Conservation (phyloP, 2,888 invertebrate genomes). For the Amblyteles armatorius region DNA sequence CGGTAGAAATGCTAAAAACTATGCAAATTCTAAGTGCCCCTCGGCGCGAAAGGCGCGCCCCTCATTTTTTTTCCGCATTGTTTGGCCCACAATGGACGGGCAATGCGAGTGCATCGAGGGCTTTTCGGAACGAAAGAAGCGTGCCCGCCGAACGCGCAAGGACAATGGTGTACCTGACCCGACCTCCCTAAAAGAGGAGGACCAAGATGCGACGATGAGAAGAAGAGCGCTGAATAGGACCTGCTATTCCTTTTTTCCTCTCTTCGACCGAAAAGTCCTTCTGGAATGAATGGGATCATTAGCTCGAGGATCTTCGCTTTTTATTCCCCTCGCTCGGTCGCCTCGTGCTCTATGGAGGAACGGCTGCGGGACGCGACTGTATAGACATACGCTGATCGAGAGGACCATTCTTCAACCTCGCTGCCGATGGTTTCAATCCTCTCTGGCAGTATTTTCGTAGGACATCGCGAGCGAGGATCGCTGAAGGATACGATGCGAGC, state of each 20-base stretch:
- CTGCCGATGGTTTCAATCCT: slow-evolving; percentile 30
- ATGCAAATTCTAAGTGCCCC: slow-evolving; percentile 75
- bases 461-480: slow-evolving; percentile 45
- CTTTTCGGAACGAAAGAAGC: not conserved
- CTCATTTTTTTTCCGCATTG: slow-evolving; percentile 76
- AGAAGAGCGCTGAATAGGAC: slow-evolving; percentile 73
- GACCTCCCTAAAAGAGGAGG: slow-evolving; percentile 51
- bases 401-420: slow-evolving; percentile 47
- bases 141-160: slow-evolving; percentile 32
- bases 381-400: slow-evolving; percentile 50
- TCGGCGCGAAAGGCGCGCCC: slow-evolving; percentile 59
- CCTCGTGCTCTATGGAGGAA: slow-evolving; percentile 15
- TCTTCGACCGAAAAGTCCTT: slow-evolving; percentile 71
- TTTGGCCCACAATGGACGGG: slow-evolving; percentile 74
- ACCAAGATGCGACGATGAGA: slow-evolving; percentile 35
- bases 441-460: slow-evolving; percentile 56
- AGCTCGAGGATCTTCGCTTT: slow-evolving; percentile 64
- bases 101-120: slow-evolving; percentile 60
- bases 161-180: slow-evolving; percentile 67
- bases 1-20: slow-evolving; percentile 73
- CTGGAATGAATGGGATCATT: slow-evolving; percentile 80
- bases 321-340: slow-evolving; percentile 19
- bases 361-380: slow-evolving; percentile 3
- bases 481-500: slow-evolving; percentile 39
- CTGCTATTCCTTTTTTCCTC: slow-evolving; percentile 76